Conservation (phyloP, 2,888 invertebrate species). For the Ormyrus rosae region DNA sequence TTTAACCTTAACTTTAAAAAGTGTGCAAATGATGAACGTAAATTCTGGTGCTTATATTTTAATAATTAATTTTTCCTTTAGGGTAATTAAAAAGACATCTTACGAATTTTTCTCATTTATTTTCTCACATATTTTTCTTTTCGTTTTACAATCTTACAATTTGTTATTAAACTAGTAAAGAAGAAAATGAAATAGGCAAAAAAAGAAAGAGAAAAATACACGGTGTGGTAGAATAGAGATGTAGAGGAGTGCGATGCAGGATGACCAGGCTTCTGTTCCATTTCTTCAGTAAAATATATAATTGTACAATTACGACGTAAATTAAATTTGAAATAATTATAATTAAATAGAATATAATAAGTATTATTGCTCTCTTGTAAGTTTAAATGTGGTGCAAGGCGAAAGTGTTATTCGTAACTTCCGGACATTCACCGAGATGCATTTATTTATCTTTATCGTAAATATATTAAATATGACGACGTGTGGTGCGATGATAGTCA, state of each 20-base stretch:
- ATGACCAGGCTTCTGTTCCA: constrained; percentile 60
- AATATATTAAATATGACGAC: constrained; percentile 52
- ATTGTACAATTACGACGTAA: constrained; percentile 55
- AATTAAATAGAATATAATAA: constrained; percentile 52
- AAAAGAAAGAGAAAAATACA: constrained; percentile 60
- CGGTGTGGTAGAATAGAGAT: constrained; percentile 61
- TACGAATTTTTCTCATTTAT: constrained; percentile 60
- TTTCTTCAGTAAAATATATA: constrained; percentile 48
- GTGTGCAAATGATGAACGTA: background rate
- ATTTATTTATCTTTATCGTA: constrained; percentile 29
- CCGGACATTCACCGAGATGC: constrained; percentile 39
- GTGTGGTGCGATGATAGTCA: constrained; percentile 50
- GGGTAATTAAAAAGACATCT: constrained; percentile 14
- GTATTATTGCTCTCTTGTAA: constrained; percentile 48
- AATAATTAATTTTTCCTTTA: background rate
- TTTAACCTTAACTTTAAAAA: background rate
- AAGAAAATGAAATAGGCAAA: constrained; percentile 68
- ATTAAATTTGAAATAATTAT: constrained; percentile 59
- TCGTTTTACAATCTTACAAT: constrained; percentile 66
- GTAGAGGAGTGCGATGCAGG: constrained; percentile 63
- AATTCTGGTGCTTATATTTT: background rate
- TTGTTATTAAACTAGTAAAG: constrained; percentile 66
- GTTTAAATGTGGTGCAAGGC: constrained; percentile 50
- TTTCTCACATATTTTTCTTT: constrained; percentile 62
- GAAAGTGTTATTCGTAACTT: constrained; percentile 43